Evolutionary conservation across 2,888 invertebrate genomes (phyloP), one percentile per base, ranked within the genome.

Genomic region (Dynastes grantii): DNA sequence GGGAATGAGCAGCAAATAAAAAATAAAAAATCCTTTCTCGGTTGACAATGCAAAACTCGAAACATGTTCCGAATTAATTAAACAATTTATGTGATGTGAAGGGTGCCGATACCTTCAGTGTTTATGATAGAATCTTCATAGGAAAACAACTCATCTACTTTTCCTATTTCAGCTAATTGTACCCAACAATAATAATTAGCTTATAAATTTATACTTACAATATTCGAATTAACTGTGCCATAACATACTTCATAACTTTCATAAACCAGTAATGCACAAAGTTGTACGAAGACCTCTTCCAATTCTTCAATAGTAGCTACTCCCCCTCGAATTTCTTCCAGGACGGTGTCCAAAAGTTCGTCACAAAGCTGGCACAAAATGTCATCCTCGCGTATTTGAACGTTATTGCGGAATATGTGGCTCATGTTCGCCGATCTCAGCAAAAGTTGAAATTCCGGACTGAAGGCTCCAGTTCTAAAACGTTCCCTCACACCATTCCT

Each of bases 161-260:
- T 2, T 32, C 1, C 3, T 32, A 45, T 9, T 45, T 45, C 45
- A 45, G 2, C 45, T 8, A 9, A 11, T 11, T 45, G 9, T 11
- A 45, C 5, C 32, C 32, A 5, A 37, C 4, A 5, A 37, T 5
- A 37, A 37, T 2, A 4, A 5, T 11, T 45, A 45, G 4, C 58
- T 73, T 32, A n/a, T 32, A 37, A 37, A 51, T 53, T 13, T 22
- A 55, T 61, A 85, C 90, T 88, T 89, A 94, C 94, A 87, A 91
- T 85, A 85, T 94, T 93, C 2, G 92, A 87, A 49, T 89, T 88
- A 5, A 94, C 87, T 27, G 92, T 87, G 13, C 93, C 93, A 0
- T 86, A 83, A 83, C 95, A 95, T 5, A 95, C 92, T 13, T 87
- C 87, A 8, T 89, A 86, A 2, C 89, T 89, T 84, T 93, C 91